These are phyloP conservation scores for Poecilia latipinna DNA, from an alignment of 2,113 vertebrate genomes.

Conservation along the genomic window DNA sequence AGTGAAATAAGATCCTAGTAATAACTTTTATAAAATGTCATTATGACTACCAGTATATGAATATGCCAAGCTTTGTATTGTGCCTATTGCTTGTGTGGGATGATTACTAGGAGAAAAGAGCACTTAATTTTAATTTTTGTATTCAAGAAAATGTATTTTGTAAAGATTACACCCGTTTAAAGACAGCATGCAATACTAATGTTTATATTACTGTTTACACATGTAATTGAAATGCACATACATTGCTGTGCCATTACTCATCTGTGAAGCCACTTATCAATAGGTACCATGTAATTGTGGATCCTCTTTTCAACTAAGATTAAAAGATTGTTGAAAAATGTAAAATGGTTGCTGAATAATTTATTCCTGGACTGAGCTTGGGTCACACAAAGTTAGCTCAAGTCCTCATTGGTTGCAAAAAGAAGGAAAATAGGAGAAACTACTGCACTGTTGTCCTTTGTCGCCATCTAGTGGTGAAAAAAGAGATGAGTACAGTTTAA, in stretches of 20 bases:
- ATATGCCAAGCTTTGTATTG: constrained; percentile 7
- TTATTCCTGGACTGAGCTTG: neutral
- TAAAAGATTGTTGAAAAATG: neutral
- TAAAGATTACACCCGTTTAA: neutral
- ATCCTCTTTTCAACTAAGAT: constrained; percentile 20
- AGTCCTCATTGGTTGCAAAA: neutral
- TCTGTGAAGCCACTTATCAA: neutral
- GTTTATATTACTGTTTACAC: constrained; percentile 1
- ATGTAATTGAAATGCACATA: neutral
- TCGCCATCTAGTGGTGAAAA: constrained; percentile 35
- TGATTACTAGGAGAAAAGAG: neutral
- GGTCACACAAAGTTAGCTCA: neutral
- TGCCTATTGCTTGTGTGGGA: neutral
- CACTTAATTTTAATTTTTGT: constrained; percentile 30
- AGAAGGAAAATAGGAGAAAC: neutral
- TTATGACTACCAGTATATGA: neutral
- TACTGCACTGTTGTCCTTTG: neutral
- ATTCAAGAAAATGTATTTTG: constrained; percentile 5
- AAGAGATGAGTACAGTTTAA: constrained; percentile 24
- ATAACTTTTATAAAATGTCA: neutral
- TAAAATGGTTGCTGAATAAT: neutral
- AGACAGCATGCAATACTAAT: neutral
- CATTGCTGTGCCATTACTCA: neutral
- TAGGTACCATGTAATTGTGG: neutral
- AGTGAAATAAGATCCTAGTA: constrained; percentile 79